Evolutionary conservation across 1,140 invertebrate species (phyloP).

Genomic region (Liolophura sinensis): DNA sequence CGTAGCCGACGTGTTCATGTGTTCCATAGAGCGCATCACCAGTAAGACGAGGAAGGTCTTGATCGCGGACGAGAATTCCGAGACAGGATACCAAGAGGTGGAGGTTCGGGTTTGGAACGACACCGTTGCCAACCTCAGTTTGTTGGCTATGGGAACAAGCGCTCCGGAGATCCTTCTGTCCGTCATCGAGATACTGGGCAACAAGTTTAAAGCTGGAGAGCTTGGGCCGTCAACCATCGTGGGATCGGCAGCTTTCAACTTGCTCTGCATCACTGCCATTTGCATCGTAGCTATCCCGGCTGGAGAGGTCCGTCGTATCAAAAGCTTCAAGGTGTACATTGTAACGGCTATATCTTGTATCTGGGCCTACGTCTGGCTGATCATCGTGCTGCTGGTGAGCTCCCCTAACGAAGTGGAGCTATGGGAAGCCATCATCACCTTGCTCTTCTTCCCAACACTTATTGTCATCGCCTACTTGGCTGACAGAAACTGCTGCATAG

Average conservation of each 20-base stretch:
- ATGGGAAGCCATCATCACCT: slow-evolving; percentile 68
- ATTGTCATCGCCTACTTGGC: slow-evolving; percentile 61
- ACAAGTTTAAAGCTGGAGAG: slow-evolving; percentile 64
- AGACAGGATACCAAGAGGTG: slow-evolving; percentile 37
- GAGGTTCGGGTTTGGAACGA: slow-evolving; percentile 67
- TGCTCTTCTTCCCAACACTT: slow-evolving; percentile 66
- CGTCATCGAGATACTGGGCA: slow-evolving; percentile 67
- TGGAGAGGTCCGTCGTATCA: slow-evolving; percentile 62
- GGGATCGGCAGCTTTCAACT: slow-evolving; percentile 71
- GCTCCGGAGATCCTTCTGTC: slow-evolving; percentile 71
- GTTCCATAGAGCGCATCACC: slow-evolving; percentile 70
- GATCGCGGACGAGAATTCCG: slow-evolving; percentile 40
- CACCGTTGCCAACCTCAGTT: slow-evolving; percentile 70
- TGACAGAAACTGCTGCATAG: slow-evolving; percentile 61
- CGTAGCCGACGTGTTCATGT: slow-evolving; percentile 69
- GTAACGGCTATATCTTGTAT: slow-evolving; percentile 65
- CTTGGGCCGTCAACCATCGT: slow-evolving; percentile 71
- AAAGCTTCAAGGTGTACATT: slow-evolving; percentile 64
- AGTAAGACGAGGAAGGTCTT: slow-evolving; percentile 66
- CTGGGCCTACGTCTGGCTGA: slow-evolving; percentile 71
- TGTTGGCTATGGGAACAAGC: slow-evolving; percentile 70
- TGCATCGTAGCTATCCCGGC: slow-evolving; percentile 65
- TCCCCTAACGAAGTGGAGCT: slow-evolving; percentile 62
- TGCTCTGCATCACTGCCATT: slow-evolving; percentile 67
- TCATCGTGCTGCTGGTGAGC: slow-evolving; percentile 63